These are phyloP conservation scores for Orcinus orca DNA, from an alignment of 2,113 vertebrate species.

Conservation along the genomic window DNA sequence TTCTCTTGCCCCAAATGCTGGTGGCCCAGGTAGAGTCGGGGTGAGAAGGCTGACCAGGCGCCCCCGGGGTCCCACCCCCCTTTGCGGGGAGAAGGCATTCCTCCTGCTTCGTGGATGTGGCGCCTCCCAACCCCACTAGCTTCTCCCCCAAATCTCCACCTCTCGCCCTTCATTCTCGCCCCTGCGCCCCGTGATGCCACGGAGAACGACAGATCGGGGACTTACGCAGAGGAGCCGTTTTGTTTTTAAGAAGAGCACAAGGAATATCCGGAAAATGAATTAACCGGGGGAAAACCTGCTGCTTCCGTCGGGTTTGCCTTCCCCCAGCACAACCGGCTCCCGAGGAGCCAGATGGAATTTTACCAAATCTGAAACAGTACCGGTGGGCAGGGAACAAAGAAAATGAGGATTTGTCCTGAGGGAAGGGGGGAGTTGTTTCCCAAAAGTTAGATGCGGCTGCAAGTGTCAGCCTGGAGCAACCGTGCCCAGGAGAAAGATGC, in stretches of 20 bases:
- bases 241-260: slow-evolving; percentile 43
- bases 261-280: slow-evolving; percentile 52
- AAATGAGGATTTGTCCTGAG: background rate
- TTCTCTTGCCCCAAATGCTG: background rate
- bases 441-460: background rate
- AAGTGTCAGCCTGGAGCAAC: background rate
- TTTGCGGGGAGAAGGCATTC: background rate
- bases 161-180: background rate
- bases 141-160: background rate
- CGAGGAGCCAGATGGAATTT: slow-evolving; percentile 61
- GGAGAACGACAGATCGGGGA: background rate
- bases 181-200: background rate
- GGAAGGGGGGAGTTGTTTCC: background rate
- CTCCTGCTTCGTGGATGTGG: background rate
- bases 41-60: background rate
- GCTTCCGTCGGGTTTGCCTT: slow-evolving; percentile 18
- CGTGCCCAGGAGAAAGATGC: background rate
- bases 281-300: slow-evolving; percentile 35
- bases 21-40: background rate
- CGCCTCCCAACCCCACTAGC: background rate
- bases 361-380: slow-evolving; percentile 26
- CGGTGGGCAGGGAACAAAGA: slow-evolving; percentile 11
- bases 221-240: background rate
- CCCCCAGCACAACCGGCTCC: slow-evolving; percentile 52
- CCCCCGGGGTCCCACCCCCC: background rate